phyloP scores from a whole-genome alignment of 2,113 vertebrate genomes.

The Cacatua alba region DNA sequence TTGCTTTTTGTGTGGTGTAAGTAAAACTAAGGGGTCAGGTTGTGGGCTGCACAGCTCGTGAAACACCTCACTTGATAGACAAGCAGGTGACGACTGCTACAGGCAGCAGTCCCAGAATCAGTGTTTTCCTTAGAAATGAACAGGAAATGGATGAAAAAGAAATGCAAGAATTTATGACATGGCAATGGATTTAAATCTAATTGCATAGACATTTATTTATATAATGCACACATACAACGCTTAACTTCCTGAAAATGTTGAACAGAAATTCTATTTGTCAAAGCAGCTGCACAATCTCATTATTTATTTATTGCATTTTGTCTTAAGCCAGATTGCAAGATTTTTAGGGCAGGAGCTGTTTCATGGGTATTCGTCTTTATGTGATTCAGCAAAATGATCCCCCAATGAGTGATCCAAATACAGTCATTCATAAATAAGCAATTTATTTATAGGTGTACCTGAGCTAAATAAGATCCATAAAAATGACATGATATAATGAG shows the following conservation, averaged over 20 bases:
- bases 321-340: neutral
- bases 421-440: neutral
- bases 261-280: slow-evolving; percentile 18
- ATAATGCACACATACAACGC: neutral
- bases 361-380: neutral
- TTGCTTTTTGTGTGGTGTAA: neutral
- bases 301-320: slow-evolving; percentile 10
- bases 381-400: neutral
- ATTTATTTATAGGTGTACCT: neutral
- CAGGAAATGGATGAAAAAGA: neutral
- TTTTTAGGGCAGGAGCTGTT: neutral
- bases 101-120: neutral
- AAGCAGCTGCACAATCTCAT: neutral
- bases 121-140: slow-evolving; percentile 12
- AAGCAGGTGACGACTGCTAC: neutral
- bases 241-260: slow-evolving; percentile 31
- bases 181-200: neutral
- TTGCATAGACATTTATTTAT: neutral
- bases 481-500: neutral
- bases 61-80: slow-evolving; percentile 1
- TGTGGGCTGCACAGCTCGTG: neutral
- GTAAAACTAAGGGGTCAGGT: neutral
- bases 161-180: slow-evolving; percentile 9
- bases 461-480: neutral
- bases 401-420: neutral